phyloP scores from a whole-genome alignment of 2,888 invertebrate species.

The Thalpophila matura region DNA sequence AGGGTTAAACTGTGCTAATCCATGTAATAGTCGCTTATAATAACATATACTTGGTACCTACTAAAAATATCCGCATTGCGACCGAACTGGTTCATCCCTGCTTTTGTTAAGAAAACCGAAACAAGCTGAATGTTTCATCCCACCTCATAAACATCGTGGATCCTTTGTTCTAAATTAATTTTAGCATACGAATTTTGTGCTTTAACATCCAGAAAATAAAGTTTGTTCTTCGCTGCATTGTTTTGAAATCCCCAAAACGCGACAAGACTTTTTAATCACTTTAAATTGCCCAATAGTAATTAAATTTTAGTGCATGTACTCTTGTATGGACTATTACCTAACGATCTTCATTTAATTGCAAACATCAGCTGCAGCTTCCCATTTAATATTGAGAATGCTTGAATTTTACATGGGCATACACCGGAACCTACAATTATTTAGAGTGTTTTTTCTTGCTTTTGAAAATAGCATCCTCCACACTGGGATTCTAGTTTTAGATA shows the following conservation, averaged over 20 bases:
- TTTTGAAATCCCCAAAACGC: slow-evolving; percentile 25
- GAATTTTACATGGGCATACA: too few relatives aligned
- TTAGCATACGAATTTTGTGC: slow-evolving; percentile 34
- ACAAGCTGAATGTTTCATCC: slow-evolving; percentile 53
- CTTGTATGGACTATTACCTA: not conserved
- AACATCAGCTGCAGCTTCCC: too few relatives aligned
- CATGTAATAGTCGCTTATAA: not conserved
- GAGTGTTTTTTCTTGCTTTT: too few relatives aligned
- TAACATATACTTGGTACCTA: not conserved
- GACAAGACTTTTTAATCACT: slow-evolving; percentile 36
- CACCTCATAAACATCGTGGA: slow-evolving; percentile 54
- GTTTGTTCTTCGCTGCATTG: slow-evolving; percentile 22
- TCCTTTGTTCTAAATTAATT: slow-evolving; percentile 59
- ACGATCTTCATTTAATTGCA: not conserved
- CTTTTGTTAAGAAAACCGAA: slow-evolving; percentile 58
- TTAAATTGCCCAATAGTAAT: slow-evolving; percentile 24
- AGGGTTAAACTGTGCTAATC: too few relatives aligned
- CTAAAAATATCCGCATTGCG: slow-evolving; percentile 66
- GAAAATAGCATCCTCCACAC: too few relatives aligned
- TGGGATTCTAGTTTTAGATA: too few relatives aligned
- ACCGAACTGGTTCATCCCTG: slow-evolving; percentile 45
- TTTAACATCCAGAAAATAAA: slow-evolving; percentile 28
- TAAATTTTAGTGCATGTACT: slow-evolving; percentile 26
- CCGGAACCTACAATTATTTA: too few relatives aligned
- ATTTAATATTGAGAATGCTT: not conserved